phyloP scores from a whole-genome alignment of 2,113 vertebrate species.

The Cryptotis parvus region DNA sequence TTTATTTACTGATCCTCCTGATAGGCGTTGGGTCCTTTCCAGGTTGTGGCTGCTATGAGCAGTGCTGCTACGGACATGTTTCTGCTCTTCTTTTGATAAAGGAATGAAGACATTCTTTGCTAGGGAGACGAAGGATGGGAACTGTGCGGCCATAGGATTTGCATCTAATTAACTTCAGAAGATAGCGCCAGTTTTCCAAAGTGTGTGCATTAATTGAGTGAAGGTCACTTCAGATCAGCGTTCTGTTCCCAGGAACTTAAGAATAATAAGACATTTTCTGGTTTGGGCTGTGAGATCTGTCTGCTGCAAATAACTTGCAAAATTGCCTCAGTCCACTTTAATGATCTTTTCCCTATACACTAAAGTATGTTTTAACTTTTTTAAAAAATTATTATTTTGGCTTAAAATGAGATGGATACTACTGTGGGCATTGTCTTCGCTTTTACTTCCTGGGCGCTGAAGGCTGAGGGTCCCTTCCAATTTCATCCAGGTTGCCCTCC shows the following conservation, averaged over 20 bases:
- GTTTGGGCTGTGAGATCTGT: background rate
- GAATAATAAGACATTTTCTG: slow-evolving; percentile 63
- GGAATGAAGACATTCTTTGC: background rate
- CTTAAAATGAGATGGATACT: background rate
- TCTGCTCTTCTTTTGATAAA: background rate
- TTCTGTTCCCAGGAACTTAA: slow-evolving; percentile 65
- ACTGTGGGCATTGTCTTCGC: background rate
- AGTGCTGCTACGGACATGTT: background rate
- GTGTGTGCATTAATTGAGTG: slow-evolving; percentile 23
- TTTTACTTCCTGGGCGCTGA: slow-evolving; percentile 67
- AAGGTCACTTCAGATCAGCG: slow-evolving; percentile 62
- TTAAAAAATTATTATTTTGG: too few species aligned
- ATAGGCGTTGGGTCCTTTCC: background rate
- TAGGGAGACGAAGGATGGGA: background rate
- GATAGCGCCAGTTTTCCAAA: background rate
- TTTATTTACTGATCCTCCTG: background rate
- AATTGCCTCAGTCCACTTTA: slow-evolving; percentile 61
- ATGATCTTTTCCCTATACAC: slow-evolving; percentile 73
- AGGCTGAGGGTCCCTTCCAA: slow-evolving; percentile 75
- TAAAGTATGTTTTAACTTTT: background rate
- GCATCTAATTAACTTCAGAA: background rate
- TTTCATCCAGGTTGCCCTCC: slow-evolving; percentile 59
- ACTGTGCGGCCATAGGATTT: background rate
- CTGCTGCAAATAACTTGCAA: slow-evolving; percentile 39
- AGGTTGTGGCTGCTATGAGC: background rate